Evolutionary conservation across 2,113 vertebrate genomes (phyloP), one percentile per base, ranked within the genome.

Genomic region (Perccottus glenii): DNA sequence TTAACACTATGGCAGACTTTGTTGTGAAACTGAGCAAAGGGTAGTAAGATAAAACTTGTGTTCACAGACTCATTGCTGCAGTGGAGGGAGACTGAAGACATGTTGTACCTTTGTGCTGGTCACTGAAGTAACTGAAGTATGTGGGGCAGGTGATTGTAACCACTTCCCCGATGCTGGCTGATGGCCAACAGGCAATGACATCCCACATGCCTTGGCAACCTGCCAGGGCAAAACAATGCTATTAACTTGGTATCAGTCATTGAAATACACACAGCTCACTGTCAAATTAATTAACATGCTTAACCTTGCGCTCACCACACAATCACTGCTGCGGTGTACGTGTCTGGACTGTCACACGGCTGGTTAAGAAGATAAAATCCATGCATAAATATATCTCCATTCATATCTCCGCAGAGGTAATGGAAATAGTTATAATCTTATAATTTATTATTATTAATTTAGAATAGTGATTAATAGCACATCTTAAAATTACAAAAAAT

Each of bases 141-240:
- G 68, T 75, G 0, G 96, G 96, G 47, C 96, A 98, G 0, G 88
- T 90, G 65, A 94, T 85, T 1, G 95, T 90, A 5, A 95, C 95
- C 11, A 92, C 85, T 61, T 96, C 94, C 56, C 95, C 95, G 1
- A 92, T 78, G 6, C 70, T 89, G 0, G 94, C 93, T 12, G 94
- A 88, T 0, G 96, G 96, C 96, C 96, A 98, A 78, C 96, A 98
- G 0, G 94, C 95, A 44, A 98, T 88, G 67, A 93, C 95, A 67
- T 98, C 95, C 96, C 96, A 98, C 68, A 94, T 94, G 67, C 87
- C 94, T 66, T 89, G 81, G 70, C 96, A 98, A 49, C 95, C 96
- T 97, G 84, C 11, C 62, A 59, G 44, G 16, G 62, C 49, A 77
- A 55, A 43, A 73, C 62, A 53, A 42, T 3, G 43, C 32, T 46